These are phyloP conservation scores for Adelognathus sp. DNA, from an alignment of 2,888 invertebrate genomes.

Conservation along the genomic window DNA sequence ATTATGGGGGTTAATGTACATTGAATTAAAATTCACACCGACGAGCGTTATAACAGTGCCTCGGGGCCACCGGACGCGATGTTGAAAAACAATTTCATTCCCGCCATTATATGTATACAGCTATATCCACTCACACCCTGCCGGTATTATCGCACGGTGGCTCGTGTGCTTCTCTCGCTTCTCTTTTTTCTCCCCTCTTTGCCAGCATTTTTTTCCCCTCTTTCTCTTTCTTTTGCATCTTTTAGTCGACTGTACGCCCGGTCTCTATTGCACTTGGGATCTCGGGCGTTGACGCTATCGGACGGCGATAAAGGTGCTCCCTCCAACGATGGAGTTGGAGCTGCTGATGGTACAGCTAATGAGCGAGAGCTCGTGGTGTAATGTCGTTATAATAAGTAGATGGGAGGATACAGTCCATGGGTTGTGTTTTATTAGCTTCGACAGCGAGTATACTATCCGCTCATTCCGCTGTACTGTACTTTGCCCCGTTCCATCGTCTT, in stretches of 20 bases:
- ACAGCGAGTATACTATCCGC: constrained; percentile 45
- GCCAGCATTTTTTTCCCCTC: not conserved
- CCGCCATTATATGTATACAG: constrained; percentile 6
- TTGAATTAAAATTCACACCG: constrained; percentile 70
- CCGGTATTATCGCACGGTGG: constrained; percentile 13
- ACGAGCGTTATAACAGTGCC: constrained; percentile 22
- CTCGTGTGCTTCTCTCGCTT: not conserved
- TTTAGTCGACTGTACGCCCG: not conserved
- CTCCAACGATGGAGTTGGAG: constrained; percentile 56
- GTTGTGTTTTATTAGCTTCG: constrained; percentile 70
- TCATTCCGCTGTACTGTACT: not conserved
- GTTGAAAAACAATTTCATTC: constrained; percentile 53
- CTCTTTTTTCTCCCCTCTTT: not conserved
- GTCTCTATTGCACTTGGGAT: not conserved
- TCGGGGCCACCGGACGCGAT: constrained; percentile 11
- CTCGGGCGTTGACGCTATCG: constrained; percentile 14
- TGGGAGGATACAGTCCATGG: constrained; percentile 59
- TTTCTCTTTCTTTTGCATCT: not conserved
- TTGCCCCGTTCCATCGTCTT: not conserved
- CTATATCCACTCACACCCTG: not conserved
- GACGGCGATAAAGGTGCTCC: constrained; percentile 39
- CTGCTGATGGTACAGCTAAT: constrained; percentile 69
- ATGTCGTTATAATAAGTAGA: constrained; percentile 76
- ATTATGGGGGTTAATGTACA: constrained; percentile 67
- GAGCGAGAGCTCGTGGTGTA: constrained; percentile 63